Evolutionary conservation across 2,797 vertebrate species (phyloP).

Genomic region (Corythornis leucogaster): DNA sequence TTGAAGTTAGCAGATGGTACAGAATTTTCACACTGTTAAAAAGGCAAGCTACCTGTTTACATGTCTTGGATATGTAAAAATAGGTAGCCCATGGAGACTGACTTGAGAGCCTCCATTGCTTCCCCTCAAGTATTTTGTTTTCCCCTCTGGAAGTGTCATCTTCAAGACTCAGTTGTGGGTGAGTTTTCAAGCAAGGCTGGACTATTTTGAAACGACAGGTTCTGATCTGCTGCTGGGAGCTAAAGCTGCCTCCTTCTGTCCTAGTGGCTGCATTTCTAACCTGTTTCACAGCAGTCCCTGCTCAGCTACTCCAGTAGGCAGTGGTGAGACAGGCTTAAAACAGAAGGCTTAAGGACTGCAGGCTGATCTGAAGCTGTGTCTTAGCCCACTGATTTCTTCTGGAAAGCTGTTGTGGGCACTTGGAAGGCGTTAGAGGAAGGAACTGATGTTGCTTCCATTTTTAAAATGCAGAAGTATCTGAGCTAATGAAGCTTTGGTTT

Average conservation of each 20-base stretch:
- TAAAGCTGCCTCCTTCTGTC: background rate
- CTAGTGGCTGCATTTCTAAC: background rate
- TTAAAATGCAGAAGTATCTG: background rate
- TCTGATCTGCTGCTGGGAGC: background rate
- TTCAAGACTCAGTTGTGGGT: background rate
- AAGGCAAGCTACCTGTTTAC: background rate
- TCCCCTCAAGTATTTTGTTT: background rate
- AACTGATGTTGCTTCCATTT: background rate
- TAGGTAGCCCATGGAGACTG: background rate
- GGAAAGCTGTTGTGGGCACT: background rate
- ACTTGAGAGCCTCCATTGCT: background rate
- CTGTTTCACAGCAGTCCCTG: background rate
- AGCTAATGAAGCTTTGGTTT: background rate
- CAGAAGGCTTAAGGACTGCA: background rate
- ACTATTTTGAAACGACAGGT: background rate
- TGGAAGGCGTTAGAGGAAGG: background rate
- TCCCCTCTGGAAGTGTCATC: background rate
- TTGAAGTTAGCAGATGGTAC: background rate
- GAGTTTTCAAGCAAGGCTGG: background rate
- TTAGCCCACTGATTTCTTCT: background rate
- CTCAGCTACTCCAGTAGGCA: background rate
- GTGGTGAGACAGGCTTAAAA: background rate
- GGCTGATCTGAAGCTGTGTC: background rate
- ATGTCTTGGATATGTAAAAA: fast-evolving
- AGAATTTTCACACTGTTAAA: background rate